Evolutionary conservation across 1,140 invertebrate genomes (phyloP), one percentile per base, ranked within the genome.

Genomic region (Pseudomyrmex cubaensis): DNA sequence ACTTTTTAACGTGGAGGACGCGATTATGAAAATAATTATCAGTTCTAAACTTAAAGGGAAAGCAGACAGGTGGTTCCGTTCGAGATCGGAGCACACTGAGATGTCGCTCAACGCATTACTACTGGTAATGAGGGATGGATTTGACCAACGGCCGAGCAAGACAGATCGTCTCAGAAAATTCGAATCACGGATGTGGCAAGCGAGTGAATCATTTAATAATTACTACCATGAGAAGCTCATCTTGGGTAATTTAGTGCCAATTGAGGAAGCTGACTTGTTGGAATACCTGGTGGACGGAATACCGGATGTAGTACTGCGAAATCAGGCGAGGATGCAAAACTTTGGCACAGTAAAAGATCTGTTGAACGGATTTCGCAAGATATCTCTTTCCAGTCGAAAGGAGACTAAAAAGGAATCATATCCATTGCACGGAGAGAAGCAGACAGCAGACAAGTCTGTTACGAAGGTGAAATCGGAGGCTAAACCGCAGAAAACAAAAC

Each of bases 181-280:
- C 1, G 59, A 62, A 25, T 4, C 10, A 5, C 2, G 22, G 25
- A 25, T 7, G 10, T 22, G 22, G 22, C 20, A 62, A 4, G 2
- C 13, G 10, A 25, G 12, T 12, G 59, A 61, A 25, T 62, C 59
- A 0, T 62, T 62, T 25, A 25, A 25, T 13, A 62, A 25, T 13
- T 62, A 62, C 13, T 62, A 62, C 15, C 59, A 62, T 9, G 59
- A 62, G 20, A 62, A 62, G 13, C 59, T 62, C 20, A 62, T 62
- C 17, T 1, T 62, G 1, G 59, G 20, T 13, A 62, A 62, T 13
- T 13, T 62, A 7, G 22, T 62, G 22, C 59, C 22, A 10, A 61
- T 61, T 12, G 59, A 62, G 1, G 20, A 62, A 25, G 22, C 12
- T 12, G 59, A 62, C 12, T 13, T 62, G 20, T 1, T 62, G 12